Evolutionary conservation across 2,797 vertebrate genomes (phyloP).

Genomic region (Acipenser oxyrinchus): DNA sequence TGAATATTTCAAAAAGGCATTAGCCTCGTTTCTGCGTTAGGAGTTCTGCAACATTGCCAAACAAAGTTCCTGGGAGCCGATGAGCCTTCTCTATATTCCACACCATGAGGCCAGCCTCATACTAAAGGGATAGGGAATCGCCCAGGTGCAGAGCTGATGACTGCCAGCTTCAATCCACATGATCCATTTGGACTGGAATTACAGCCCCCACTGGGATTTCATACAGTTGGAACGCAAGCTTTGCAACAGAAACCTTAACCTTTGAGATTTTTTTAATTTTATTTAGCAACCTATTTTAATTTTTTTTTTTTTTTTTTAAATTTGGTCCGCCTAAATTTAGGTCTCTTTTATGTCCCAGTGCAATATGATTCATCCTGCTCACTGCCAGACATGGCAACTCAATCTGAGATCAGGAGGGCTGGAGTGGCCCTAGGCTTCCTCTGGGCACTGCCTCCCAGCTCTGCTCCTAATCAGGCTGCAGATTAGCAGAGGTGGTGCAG

Average conservation of each 20-base stretch:
- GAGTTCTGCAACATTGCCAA: too few relatives aligned
- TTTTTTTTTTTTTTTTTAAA: background rate
- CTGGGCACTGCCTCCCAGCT: conserved; percentile 13
- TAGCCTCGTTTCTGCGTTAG: too few relatives aligned
- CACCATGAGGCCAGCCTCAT: background rate
- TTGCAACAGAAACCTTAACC: background rate
- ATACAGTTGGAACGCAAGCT: conserved; percentile 4
- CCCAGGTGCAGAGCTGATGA: background rate
- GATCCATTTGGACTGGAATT: background rate
- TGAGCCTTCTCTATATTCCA: background rate
- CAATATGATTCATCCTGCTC: conserved; percentile 3
- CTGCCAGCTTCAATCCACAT: background rate
- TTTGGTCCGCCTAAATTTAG: background rate
- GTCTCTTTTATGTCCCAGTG: background rate
- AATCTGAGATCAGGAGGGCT: conserved; percentile 19
- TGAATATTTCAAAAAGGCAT: too few relatives aligned
- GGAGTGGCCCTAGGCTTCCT: conserved; percentile 25
- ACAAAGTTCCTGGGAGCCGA: too few relatives aligned
- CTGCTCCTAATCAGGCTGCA: conserved; percentile 16
- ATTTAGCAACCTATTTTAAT: conserved; percentile 3
- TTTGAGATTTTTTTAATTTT: conserved; percentile 4
- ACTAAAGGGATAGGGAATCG: background rate
- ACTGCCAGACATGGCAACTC: conserved; percentile 20
- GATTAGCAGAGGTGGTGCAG: conserved; percentile 13
- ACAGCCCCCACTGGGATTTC: conserved; percentile 1